These are phyloP conservation scores for Vireo griseus DNA, from an alignment of 2,797 vertebrate species.

Conservation along the genomic window DNA sequence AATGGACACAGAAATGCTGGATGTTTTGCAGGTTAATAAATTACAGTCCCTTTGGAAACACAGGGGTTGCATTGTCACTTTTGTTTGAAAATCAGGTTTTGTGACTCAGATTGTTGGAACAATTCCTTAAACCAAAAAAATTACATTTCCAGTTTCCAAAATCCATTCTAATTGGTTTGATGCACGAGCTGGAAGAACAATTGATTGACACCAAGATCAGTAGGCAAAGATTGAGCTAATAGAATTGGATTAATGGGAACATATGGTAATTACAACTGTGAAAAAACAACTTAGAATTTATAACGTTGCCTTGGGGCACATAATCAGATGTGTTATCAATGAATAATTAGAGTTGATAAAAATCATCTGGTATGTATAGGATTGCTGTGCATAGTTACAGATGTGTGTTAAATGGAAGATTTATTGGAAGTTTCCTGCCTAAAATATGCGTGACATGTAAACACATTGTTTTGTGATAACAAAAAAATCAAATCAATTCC, in stretches of 20 bases:
- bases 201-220: slow-evolving; percentile 72
- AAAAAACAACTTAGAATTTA: slow-evolving; percentile 69
- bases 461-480: slow-evolving; percentile 16
- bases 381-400: slow-evolving; percentile 48
- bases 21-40: neutral
- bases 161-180: slow-evolving; percentile 67
- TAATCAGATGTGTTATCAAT: slow-evolving; percentile 73
- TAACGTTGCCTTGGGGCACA: slow-evolving; percentile 66
- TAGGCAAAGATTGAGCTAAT: slow-evolving; percentile 67
- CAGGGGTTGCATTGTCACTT: neutral
- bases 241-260: slow-evolving; percentile 76
- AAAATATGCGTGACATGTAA: slow-evolving; percentile 18
- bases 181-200: slow-evolving; percentile 64
- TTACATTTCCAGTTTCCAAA: slow-evolving; percentile 46
- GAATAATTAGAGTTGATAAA: slow-evolving; percentile 72
- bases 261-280: slow-evolving; percentile 77
- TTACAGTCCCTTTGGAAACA: neutral
- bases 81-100: neutral
- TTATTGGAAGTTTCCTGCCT: slow-evolving; percentile 2
- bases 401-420: slow-evolving; percentile 35
- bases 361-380: slow-evolving; percentile 55
- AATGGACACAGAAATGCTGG: neutral
- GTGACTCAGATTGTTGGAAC: neutral
- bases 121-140: slow-evolving; percentile 34
- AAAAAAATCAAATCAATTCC: slow-evolving; percentile 18